Evolutionary conservation across 2,113 vertebrate species (phyloP), one percentile per base, ranked within the genome.

Genomic region (Dendrocopos noguchii): DNA sequence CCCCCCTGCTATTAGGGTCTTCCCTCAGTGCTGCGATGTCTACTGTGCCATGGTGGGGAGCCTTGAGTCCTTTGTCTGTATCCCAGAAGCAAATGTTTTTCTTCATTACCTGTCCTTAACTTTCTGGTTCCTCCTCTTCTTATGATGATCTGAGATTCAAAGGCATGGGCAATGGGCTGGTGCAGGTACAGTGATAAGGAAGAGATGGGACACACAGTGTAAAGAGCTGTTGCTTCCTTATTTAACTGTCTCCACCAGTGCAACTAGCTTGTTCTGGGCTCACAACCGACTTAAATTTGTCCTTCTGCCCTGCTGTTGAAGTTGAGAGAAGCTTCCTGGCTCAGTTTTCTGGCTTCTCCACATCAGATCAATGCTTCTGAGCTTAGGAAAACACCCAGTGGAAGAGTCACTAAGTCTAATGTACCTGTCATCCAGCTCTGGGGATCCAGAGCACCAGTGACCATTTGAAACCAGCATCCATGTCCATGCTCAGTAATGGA

Each of bases 1-100:
- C 29, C 3, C 5, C 55, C 10, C 52, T 36, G 0, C 0, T 2
- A 28, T 71, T 50, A 25, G 50, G 25, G 46, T 44, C 25, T 75
- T 57, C 24, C 47, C 31, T 57, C 61, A 15, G 7, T 19, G 7
- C 33, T 47, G 12, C 19, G 28, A 7, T 57, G 15, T 63, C 76
- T 60, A 17, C 20, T 57, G 2, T 14, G 24, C 25, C 36, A 10
- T 7, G 27, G 6, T n/a, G 22, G 55, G 13, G 36, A 33, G 21
- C 44, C 24, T 47, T 8, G 28, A 44, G 27, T 17, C 5, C 9
- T 52, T 71, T 56, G 11, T 34, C 29, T 10, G 12, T 39, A 53
- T 55, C 52, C 36, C 53, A 39, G 42, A 64, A 78, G 28, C 11
- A 83, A 91, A 66, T 9, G 21, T 3, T 29, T 65, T 34, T 74